Percentiles rank a stretch among this genome's conserved stretches.
Evolutionary conservation across 2,888 invertebrate genomes (phyloP).

Genomic region (Ischnura elegans): DNA sequence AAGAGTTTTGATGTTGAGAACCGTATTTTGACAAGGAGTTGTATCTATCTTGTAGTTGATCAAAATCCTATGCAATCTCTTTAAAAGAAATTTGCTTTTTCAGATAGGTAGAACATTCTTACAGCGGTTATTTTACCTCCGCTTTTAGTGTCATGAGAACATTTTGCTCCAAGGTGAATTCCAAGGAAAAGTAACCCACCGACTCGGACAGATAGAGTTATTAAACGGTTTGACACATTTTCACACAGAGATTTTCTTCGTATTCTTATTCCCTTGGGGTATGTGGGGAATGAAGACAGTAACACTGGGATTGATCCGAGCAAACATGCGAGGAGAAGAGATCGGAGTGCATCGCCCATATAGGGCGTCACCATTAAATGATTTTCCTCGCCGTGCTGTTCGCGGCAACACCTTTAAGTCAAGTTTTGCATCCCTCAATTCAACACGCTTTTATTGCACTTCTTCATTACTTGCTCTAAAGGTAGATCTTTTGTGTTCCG

Average conservation of each 20-base stretch:
- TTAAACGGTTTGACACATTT: neutral
- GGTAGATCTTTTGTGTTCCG: too few species aligned
- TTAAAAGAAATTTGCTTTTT: too few species aligned
- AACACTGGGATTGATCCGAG: neutral
- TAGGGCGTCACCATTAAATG: conserved; percentile 33
- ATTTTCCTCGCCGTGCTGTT: neutral
- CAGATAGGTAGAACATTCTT: too few species aligned
- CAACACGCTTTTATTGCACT: neutral
- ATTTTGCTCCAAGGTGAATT: too few species aligned
- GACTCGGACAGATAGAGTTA: neutral
- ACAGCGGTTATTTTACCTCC: too few species aligned
- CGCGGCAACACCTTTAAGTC: neutral
- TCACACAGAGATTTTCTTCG: neutral
- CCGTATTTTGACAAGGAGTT: too few species aligned
- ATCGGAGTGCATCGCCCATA: conserved; percentile 24
- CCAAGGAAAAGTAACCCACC: neutral
- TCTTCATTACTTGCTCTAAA: neutral
- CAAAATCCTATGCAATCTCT: too few species aligned
- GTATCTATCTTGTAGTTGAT: too few species aligned
- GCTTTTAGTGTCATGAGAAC: too few species aligned
- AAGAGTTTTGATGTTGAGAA: too few species aligned
- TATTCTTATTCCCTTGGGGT: neutral
- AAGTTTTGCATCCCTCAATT: neutral
- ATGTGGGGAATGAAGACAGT: conserved; percentile 25
- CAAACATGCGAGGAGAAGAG: neutral